A percentile compares a stretch with the other conserved stretches of the same genome.
phyloP scores from a whole-genome alignment of 1,140 invertebrate species.

The Wiebesia pumilae region DNA sequence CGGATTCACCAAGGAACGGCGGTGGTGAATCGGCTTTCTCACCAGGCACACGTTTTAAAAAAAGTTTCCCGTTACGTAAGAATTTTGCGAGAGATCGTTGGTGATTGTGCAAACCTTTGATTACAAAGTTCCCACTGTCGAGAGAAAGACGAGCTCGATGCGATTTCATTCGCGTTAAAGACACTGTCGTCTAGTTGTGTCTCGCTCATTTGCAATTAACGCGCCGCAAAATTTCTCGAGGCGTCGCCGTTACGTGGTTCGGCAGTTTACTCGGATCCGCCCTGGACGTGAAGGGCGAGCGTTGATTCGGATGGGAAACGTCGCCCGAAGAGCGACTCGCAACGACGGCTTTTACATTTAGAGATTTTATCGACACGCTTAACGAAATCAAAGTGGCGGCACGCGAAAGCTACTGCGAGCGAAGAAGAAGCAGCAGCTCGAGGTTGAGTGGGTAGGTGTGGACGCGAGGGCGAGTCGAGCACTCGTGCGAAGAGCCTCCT shows the following conservation, averaged over 20 bases:
- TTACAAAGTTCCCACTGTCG: not conserved
- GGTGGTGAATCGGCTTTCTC: not conserved
- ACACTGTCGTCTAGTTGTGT: not conserved
- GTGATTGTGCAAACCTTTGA: not conserved
- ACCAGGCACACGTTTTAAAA: not conserved
- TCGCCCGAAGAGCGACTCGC: too few relatives aligned
- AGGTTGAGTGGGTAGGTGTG: too few relatives aligned
- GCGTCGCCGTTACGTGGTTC: not conserved
- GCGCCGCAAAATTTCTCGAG: not conserved
- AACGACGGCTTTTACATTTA: too few relatives aligned
- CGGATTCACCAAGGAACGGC: not conserved
- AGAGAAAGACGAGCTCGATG: not conserved
- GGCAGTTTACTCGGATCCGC: too few relatives aligned
- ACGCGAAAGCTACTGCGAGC: not conserved
- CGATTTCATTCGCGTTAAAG: not conserved
- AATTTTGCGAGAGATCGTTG: not conserved
- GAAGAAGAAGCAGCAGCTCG: too few relatives aligned
- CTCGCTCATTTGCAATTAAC: not conserved
- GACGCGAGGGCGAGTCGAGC: constrained; percentile 15
- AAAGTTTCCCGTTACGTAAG: not conserved
- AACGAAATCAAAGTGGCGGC: too few relatives aligned
- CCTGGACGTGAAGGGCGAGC: too few relatives aligned
- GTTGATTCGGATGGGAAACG: too few relatives aligned
- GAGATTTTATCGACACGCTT: too few relatives aligned
- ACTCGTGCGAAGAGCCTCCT: not conserved